A percentile compares a stretch with the other conserved stretches of the same genome.
These are phyloP conservation scores for Drosophila neutralis DNA, from an alignment of 2,888 invertebrate species.

Conservation along the genomic window DNA sequence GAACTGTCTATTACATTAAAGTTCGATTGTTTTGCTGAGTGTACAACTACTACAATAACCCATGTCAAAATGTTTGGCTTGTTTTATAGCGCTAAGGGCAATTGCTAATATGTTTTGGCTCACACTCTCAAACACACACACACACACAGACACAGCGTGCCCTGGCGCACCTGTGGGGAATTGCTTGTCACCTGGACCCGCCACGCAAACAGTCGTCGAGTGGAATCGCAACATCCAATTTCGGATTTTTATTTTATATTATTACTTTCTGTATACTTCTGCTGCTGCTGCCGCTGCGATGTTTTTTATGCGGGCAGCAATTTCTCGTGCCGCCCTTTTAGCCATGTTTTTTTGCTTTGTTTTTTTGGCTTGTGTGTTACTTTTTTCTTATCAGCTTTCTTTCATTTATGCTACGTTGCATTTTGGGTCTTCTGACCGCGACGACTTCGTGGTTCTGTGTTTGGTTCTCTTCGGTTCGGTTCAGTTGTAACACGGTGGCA, in stretches of 20 bases:
- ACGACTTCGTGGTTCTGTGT: slow-evolving; percentile 10
- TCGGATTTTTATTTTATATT: slow-evolving; percentile 46
- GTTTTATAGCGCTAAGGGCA: slow-evolving; percentile 68
- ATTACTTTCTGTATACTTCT: slow-evolving; percentile 28
- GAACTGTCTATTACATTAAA: neutral
- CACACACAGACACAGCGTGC: slow-evolving; percentile 16
- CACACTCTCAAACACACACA: slow-evolving; percentile 4
- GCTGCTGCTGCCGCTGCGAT: slow-evolving; percentile 13
- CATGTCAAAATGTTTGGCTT: slow-evolving; percentile 75
- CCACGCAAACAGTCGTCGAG: slow-evolving; percentile 31
- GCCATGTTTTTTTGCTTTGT: neutral
- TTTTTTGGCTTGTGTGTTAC: slow-evolving; percentile 22
- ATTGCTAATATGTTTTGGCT: slow-evolving; percentile 68
- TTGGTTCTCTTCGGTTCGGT: slow-evolving; percentile 15
- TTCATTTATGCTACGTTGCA: slow-evolving; percentile 75
- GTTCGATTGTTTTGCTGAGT: neutral
- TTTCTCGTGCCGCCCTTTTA: slow-evolving; percentile 57
- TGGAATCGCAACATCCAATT: slow-evolving; percentile 73
- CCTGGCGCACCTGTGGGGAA: slow-evolving; percentile 69
- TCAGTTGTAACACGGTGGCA: slow-evolving; percentile 77
- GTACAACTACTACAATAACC: slow-evolving; percentile 34
- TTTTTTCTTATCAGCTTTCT: slow-evolving; percentile 75
- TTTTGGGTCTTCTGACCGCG: slow-evolving; percentile 52
- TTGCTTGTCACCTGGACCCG: slow-evolving; percentile 72
- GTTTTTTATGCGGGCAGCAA: slow-evolving; percentile 68